These are phyloP conservation scores for Prenolepis imparis DNA, from an alignment of 2,888 invertebrate genomes.

Conservation along the genomic window DNA sequence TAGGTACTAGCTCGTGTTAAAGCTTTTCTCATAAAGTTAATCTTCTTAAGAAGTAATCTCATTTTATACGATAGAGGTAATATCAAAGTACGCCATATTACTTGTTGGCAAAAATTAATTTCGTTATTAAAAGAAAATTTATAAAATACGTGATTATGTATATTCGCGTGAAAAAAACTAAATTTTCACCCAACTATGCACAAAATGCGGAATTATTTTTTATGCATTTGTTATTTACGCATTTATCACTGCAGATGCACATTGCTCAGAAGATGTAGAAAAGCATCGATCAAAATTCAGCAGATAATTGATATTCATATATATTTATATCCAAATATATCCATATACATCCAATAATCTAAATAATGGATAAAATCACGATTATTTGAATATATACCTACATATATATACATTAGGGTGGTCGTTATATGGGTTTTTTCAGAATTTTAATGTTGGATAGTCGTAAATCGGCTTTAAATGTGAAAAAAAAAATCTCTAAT, in stretches of 20 bases:
- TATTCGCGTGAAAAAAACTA: background rate
- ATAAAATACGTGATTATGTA: background rate
- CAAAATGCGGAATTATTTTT: background rate
- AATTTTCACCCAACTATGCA: background rate
- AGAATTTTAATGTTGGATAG: too few relatives aligned
- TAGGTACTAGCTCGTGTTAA: background rate
- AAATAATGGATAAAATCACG: too few relatives aligned
- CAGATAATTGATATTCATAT: too few relatives aligned
- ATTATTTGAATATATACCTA: background rate
- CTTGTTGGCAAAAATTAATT: background rate
- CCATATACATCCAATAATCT: too few relatives aligned
- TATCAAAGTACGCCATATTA: slow-evolving; percentile 19
- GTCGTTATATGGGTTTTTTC: too few relatives aligned
- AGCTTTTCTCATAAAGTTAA: slow-evolving; percentile 11
- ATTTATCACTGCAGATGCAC: background rate
- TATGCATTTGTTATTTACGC: background rate
- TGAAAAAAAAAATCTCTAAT: too few relatives aligned
- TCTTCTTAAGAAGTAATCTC: slow-evolving; percentile 8
- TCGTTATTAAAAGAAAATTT: background rate
- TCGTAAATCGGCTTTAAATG: too few relatives aligned
- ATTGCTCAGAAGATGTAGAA: background rate
- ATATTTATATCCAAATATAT: too few relatives aligned
- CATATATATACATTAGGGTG: too few relatives aligned
- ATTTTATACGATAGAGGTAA: slow-evolving; percentile 13
- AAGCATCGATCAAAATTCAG: background rate